phyloP scores from a whole-genome alignment of 1,140 invertebrate species.

The Drosophila busckii region DNA sequence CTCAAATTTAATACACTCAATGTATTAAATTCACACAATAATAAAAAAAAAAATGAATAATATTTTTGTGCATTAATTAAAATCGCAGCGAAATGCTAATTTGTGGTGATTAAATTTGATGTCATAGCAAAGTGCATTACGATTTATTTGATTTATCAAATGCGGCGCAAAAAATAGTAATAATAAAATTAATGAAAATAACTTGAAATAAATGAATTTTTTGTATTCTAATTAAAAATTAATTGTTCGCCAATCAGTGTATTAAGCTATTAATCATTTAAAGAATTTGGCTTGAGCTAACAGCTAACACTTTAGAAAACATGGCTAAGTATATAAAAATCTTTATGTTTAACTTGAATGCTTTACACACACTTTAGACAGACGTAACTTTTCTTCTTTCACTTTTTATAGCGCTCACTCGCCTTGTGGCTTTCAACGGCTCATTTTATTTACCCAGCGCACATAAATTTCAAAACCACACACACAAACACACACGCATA shows the following conservation, averaged over 20 bases:
- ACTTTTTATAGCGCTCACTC: conserved; percentile 56
- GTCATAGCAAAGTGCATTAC: conserved; percentile 22
- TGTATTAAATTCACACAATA: neutral
- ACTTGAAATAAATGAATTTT: neutral
- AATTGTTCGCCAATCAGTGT: too few species aligned
- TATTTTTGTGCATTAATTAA: conserved; percentile 26
- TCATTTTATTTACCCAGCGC: conserved; percentile 58
- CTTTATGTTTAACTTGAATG: conserved; percentile 20
- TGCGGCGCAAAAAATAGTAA: too few species aligned
- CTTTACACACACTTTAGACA: conserved; percentile 52
- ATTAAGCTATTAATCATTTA: too few species aligned
- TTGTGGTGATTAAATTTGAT: conserved; percentile 43
- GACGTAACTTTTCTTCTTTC: too few species aligned
- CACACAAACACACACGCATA: conserved; percentile 7
- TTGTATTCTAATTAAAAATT: conserved; percentile 8
- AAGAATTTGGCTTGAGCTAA: too few species aligned
- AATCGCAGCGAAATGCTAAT: conserved; percentile 30
- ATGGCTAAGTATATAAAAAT: neutral
- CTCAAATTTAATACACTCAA: conserved; percentile 24
- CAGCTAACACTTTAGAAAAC: too few species aligned
- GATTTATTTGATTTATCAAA: conserved; percentile 30
- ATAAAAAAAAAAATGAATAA: conserved; percentile 7
- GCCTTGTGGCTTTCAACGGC: conserved; percentile 60
- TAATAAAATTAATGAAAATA: neutral
- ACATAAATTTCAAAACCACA: conserved; percentile 64